phyloP scores from a whole-genome alignment of 2,113 vertebrate genomes.

The Empidonax traillii region DNA sequence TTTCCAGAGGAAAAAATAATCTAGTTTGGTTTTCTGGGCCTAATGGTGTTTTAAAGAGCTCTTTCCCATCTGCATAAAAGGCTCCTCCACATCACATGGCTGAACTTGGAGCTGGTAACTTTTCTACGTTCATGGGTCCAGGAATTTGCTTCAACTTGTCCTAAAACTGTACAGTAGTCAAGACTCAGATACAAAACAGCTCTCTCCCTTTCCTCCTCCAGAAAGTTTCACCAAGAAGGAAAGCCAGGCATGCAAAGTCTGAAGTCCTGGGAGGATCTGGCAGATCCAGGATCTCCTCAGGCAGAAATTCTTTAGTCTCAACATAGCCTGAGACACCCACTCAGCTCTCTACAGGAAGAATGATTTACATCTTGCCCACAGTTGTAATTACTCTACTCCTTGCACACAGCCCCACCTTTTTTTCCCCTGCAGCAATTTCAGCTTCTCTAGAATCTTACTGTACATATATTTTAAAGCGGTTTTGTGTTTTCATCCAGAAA shows the following conservation, averaged over 20 bases:
- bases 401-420: background rate
- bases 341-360: background rate
- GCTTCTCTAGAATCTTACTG: background rate
- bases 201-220: background rate
- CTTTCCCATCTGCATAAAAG: background rate
- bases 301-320: background rate
- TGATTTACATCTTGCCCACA: background rate
- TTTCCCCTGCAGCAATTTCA: background rate
- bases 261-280: background rate
- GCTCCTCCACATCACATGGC: background rate
- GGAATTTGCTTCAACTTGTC: background rate
- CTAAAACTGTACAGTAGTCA: background rate
- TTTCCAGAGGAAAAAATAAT: background rate
- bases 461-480: background rate
- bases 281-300: background rate
- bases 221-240: background rate
- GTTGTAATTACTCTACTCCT: background rate
- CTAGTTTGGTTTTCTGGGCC: background rate
- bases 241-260: background rate
- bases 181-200: accelerated
- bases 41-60: background rate
- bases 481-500: background rate
- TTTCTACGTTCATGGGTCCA: background rate
- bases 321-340: background rate
- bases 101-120: background rate